These are phyloP conservation scores for Microtus montanus DNA, from an alignment of 2,113 vertebrate species.

Conservation along the genomic window DNA sequence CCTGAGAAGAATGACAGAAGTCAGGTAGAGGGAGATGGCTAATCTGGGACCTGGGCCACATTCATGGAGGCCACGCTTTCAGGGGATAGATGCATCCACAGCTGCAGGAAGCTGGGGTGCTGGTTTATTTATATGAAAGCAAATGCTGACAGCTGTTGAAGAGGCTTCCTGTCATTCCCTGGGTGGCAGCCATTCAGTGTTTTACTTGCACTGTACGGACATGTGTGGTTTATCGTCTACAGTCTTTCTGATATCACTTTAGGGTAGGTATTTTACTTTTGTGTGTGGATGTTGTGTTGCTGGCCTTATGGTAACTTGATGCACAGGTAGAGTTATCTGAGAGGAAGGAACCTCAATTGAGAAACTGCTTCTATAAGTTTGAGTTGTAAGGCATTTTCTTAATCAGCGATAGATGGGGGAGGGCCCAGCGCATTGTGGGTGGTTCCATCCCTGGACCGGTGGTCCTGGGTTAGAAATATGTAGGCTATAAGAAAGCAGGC, in stretches of 20 bases:
- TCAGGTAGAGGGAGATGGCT: background rate
- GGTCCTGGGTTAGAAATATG: background rate
- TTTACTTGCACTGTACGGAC: too few relatives aligned
- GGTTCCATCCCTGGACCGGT: too few relatives aligned
- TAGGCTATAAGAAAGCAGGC: too few relatives aligned
- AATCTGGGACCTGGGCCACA: accelerated
- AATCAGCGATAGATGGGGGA: background rate
- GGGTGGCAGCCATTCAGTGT: background rate
- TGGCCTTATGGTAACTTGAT: too few relatives aligned
- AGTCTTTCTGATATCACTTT: too few relatives aligned
- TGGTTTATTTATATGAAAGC: background rate
- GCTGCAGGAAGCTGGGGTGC: background rate
- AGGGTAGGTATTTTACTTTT: background rate
- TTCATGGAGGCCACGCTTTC: background rate
- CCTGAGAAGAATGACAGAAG: background rate
- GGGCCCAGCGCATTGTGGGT: background rate
- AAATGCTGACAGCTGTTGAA: background rate
- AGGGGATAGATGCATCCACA: background rate
- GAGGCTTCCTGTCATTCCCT: too few relatives aligned
- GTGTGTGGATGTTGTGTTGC: background rate
- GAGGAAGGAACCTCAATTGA: background rate
- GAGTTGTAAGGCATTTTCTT: background rate
- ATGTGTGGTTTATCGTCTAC: background rate
- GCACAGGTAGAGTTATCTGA: background rate
- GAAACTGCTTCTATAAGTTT: too few relatives aligned